These are phyloP conservation scores for Melanocharis versteri DNA, from an alignment of 2,113 vertebrate species.

Conservation along the genomic window DNA sequence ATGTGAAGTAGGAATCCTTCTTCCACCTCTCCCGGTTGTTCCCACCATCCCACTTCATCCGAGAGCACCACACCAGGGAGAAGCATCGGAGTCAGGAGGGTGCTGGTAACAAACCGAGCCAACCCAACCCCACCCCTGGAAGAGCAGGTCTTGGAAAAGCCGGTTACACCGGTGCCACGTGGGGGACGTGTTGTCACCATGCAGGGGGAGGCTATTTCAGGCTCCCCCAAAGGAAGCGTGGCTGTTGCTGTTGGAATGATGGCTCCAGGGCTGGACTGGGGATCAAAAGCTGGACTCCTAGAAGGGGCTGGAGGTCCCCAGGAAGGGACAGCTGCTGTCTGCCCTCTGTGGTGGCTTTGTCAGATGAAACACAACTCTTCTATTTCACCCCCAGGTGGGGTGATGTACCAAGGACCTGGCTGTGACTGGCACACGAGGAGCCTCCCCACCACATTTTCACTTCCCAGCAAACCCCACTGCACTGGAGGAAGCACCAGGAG, in stretches of 20 bases:
- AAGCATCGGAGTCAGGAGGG: background rate
- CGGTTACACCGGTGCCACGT: background rate
- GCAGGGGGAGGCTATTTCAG: background rate
- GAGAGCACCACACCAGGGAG: background rate
- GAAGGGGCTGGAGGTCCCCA: background rate
- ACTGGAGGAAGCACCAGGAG: background rate
- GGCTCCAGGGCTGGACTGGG: background rate
- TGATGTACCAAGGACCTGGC: accelerated
- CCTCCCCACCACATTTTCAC: background rate
- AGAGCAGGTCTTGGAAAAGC: slow-evolving; percentile 22
- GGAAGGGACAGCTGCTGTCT: background rate
- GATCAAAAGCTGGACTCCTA: background rate
- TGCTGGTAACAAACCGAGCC: background rate
- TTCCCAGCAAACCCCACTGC: background rate
- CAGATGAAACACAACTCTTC: background rate
- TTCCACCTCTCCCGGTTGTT: background rate
- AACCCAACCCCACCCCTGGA: slow-evolving; percentile 8
- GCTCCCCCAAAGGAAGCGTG: background rate
- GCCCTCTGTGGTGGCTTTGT: background rate
- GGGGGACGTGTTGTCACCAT: accelerated
- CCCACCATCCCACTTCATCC: background rate
- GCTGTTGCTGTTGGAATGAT: background rate
- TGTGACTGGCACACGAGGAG: background rate
- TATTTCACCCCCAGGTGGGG: background rate
- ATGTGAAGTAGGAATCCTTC: background rate